Evolutionary conservation across 2,797 vertebrate genomes (phyloP), one percentile per base, ranked within the genome.

Genomic region (Alcedo quadribrachys): DNA sequence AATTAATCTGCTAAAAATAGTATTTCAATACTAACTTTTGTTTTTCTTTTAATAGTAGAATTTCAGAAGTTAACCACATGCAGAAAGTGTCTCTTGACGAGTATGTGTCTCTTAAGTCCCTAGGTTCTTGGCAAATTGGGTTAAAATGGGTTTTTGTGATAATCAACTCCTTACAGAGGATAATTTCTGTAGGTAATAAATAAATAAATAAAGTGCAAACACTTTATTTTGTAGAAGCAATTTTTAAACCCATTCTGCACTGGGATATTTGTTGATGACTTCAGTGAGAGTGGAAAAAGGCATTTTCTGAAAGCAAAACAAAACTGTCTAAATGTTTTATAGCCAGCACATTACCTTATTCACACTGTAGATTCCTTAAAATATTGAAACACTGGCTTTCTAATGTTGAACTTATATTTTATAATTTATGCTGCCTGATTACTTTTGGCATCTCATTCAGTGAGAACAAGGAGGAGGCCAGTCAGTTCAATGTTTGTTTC

Each of bases 371-470:
- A 11, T 85, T 90, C 63, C 81, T 77, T 68, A 88, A 73, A 85
- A 89, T 60, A 74, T 12, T 77, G 80, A 87, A 96, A 88, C 32
- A 67, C 61, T 68, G 45, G 35, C 46, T 63, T 85, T 57, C 27
- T 81, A 50, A 62, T 30, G 25, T 30, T 51, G 74, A 91, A 86
- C 24, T 67, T 86, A 70, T 65, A 69, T 87, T 92, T 92, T 89
- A 91, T 92, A 81, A 96, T 94, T 92, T 70, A 93, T 84, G 24
- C 42, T 61, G 5, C 77, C 63, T 90, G 87, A 77, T 92, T 91
- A 74, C 70, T 91, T 91, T 45, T 81, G 53, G 33, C 53, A 74
- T 37, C 32, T 92, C 45, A 40, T 92, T 94, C 87, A 35, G 24
- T 19, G n/a, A 54, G 53, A 81, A 70, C 77, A 92, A 46, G 15